A percentile compares a stretch with the other conserved stretches of the same genome.
Conservation (phyloP, 2,888 invertebrate genomes). For the Noctua fimbriata region DNA sequence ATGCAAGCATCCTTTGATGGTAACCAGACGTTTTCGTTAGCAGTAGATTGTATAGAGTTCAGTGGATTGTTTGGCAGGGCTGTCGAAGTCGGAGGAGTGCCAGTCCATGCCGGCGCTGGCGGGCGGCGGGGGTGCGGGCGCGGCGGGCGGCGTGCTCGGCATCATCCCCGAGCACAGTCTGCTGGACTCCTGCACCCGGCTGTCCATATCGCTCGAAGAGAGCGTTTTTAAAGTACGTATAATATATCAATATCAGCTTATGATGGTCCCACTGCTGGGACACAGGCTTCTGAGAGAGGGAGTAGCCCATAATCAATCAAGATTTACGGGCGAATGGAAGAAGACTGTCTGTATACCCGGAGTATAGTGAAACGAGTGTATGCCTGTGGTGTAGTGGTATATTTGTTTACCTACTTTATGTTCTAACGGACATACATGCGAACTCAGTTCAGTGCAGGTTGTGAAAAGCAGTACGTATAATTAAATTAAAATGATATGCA, state of each 20-base stretch:
- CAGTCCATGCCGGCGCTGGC: constrained; percentile 96
- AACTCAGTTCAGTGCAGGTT: background rate
- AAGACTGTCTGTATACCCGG: background rate
- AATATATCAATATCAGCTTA: background rate
- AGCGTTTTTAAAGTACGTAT: constrained; percentile 86
- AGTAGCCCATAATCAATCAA: background rate
- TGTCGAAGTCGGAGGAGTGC: constrained; percentile 96
- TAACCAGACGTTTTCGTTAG: background rate
- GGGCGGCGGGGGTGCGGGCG: constrained; percentile 92
- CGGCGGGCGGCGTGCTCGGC: constrained; percentile 90
- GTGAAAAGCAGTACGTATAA: background rate
- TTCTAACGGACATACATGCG: background rate
- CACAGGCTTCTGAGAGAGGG: background rate
- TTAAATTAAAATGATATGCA: background rate
- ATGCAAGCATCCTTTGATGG: background rate
- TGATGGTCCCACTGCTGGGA: background rate
- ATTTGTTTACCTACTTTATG: background rate
- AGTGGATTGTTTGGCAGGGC: constrained; percentile 84
- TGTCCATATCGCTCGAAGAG: constrained; percentile 96
- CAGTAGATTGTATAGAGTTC: constrained; percentile 48
- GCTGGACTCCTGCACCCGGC: constrained; percentile 95
- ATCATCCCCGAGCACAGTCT: constrained; percentile 96
- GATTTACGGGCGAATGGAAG: background rate
- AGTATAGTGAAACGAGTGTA: background rate
- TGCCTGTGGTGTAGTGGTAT: background rate